Evolutionary conservation across 2,113 vertebrate genomes (phyloP), one percentile per base, ranked within the genome.

Genomic region (Empidonax alnorum): DNA sequence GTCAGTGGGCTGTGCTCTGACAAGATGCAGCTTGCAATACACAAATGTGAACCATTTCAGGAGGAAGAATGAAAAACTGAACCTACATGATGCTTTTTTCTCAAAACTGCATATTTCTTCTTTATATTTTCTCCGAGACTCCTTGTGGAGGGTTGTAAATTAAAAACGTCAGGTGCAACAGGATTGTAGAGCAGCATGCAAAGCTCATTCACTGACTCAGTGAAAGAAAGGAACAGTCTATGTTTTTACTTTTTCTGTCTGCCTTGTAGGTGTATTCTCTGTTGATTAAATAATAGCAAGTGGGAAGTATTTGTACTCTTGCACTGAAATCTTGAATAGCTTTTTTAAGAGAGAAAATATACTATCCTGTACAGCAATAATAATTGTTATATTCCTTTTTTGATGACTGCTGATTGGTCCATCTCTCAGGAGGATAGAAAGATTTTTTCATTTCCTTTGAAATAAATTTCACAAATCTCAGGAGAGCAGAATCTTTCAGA

Each of bases 11-110:
- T 77, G 55, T 6, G 3, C 41, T 74, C 59, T 49, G 63, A 46
- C 37, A 74, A 44, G 81, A 58, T 62, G 65, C 71, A 86, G 55
- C 23, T 17, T 67, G 77, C 25, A 71, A 15, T n/a, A 17, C 61
- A 37, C 5, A 3, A 74, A 53, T 1, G 23, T 5, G 31, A 4
- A 86, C 46, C 0, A 0, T 75, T 81, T 66, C n/a, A 25, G 65
- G n/a, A 59, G 50, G 27, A 87, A 50, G 31, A 84, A 86, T 23
- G 56, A 87, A 49, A 67, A 55, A 62, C 13, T 50, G 50, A 71
- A 56, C 6, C 8, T 46, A 46, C 15, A 2, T 14, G 52, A 62
- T 30, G 55, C 9, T 91, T 83, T 84, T 53, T 56, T 56, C 66
- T 84, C 50, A 66, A 56, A 82, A 55, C 14, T 39, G 25, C 4